Conservation (phyloP, 2,797 vertebrate genomes). For the Lutjanus argentimaculatus region DNA sequence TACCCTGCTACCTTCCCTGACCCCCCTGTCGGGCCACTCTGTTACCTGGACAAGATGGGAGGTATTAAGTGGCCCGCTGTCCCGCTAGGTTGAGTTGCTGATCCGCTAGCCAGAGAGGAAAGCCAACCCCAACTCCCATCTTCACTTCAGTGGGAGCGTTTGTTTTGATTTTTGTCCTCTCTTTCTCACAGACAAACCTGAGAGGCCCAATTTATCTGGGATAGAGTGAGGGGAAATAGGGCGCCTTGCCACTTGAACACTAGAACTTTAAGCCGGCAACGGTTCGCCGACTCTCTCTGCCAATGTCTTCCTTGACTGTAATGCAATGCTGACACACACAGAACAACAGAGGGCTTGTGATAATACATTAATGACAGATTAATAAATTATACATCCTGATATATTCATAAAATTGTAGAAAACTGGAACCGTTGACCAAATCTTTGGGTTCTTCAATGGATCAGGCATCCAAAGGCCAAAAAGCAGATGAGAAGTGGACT, state of each 20-base stretch:
- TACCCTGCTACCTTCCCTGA: conserved; percentile 85
- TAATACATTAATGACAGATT: conserved; percentile 33
- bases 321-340: conserved; percentile 70
- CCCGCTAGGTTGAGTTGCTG: conserved; percentile 85
- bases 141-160: conserved; percentile 86
- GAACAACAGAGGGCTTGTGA: conserved; percentile 58
- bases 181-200: conserved; percentile 86
- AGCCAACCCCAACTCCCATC: conserved; percentile 83
- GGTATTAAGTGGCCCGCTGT: conserved; percentile 84
- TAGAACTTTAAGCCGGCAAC: conserved; percentile 83
- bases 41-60: conserved; percentile 83
- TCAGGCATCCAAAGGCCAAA: neutral
- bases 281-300: conserved; percentile 74
- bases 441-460: conserved; percentile 13
- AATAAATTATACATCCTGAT: conserved; percentile 31
- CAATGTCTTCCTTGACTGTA: conserved; percentile 77
- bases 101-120: conserved; percentile 81
- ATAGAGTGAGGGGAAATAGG: conserved; percentile 82
- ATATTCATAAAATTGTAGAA: neutral
- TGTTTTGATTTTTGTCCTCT: conserved; percentile 85
- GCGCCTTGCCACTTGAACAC: conserved; percentile 84
- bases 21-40: conserved; percentile 83
- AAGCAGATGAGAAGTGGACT: neutral
- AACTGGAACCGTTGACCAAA: neutral
- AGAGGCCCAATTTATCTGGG: conserved; percentile 84